Conservation (phyloP, 1,140 invertebrate genomes). For the Lethrus apterus region DNA sequence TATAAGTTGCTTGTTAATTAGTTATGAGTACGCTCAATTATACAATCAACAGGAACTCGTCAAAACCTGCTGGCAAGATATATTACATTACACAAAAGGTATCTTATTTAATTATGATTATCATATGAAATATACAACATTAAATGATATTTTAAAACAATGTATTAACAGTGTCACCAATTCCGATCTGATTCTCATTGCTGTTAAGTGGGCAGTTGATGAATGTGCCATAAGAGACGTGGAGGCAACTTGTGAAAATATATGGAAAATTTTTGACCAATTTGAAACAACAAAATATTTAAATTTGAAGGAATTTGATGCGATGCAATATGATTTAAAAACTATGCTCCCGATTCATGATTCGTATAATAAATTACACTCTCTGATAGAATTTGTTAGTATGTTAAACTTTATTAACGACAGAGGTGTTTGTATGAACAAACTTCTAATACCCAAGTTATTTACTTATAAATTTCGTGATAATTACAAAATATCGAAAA, state of each 20-base stretch:
- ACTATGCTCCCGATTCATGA: too few species aligned
- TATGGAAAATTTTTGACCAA: slow-evolving; percentile 33
- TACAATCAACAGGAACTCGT: slow-evolving; percentile 44
- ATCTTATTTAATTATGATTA: slow-evolving; percentile 42
- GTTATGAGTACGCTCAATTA: slow-evolving; percentile 48
- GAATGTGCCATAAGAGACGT: slow-evolving; percentile 43
- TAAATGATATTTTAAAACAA: slow-evolving; percentile 43
- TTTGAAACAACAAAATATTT: too few species aligned
- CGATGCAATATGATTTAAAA: too few species aligned
- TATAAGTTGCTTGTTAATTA: slow-evolving; percentile 46
- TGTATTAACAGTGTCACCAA: slow-evolving; percentile 43
- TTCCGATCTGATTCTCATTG: slow-evolving; percentile 43
- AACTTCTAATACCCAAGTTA: too few species aligned
- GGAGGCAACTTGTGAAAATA: slow-evolving; percentile 36
- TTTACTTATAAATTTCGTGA: not conserved
- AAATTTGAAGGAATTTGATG: too few species aligned
- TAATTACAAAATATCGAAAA: not conserved
- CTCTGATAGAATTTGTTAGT: too few species aligned
- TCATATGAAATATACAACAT: slow-evolving; percentile 41
- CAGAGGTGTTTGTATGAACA: too few species aligned
- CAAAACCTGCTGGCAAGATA: slow-evolving; percentile 41
- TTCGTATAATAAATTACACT: too few species aligned
- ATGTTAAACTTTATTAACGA: too few species aligned
- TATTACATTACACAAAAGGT: slow-evolving; percentile 44
- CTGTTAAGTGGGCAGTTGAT: slow-evolving; percentile 44